Conservation (phyloP, 2,888 invertebrate species). For the Geophilus truncorum region DNA sequence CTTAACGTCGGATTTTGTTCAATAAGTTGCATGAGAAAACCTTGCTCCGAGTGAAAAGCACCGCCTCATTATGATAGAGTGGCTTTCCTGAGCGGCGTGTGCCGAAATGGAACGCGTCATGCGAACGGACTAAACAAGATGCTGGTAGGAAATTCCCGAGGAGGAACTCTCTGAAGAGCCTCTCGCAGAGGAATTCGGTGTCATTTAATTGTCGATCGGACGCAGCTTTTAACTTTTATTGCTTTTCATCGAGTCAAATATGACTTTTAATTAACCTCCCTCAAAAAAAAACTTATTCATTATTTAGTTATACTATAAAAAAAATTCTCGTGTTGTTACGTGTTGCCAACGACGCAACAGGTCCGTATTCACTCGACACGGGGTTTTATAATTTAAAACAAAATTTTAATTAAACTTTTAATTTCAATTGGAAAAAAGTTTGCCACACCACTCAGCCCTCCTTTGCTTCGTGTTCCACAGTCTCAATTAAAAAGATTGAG, state of each 20-base stretch:
- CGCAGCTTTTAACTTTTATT: not conserved
- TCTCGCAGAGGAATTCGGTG: not conserved
- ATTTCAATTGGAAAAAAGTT: no score
- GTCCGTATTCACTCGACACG: not conserved
- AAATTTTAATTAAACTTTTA: no score
- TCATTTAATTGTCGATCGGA: not conserved
- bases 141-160: not conserved
- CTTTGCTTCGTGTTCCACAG: not conserved
- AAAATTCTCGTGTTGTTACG: no score
- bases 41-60: not conserved
- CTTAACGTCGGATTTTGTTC: not conserved
- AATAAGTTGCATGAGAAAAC: not conserved
- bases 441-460: no score
- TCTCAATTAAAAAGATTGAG: not conserved
- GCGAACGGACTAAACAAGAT: not conserved
- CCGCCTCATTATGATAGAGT: slow-evolving; percentile 1
- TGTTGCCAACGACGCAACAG: not conserved
- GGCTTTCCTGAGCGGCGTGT: not conserved
- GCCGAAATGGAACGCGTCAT: not conserved
- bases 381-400: not conserved
- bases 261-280: not conserved
- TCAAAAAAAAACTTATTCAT: not conserved
- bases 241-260: not conserved
- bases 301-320: no score
- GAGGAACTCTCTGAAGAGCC: not conserved